Base-by-base conservation (phyloP, 1,140 invertebrate genomes). In the Scaptomyza graminum region DNA sequence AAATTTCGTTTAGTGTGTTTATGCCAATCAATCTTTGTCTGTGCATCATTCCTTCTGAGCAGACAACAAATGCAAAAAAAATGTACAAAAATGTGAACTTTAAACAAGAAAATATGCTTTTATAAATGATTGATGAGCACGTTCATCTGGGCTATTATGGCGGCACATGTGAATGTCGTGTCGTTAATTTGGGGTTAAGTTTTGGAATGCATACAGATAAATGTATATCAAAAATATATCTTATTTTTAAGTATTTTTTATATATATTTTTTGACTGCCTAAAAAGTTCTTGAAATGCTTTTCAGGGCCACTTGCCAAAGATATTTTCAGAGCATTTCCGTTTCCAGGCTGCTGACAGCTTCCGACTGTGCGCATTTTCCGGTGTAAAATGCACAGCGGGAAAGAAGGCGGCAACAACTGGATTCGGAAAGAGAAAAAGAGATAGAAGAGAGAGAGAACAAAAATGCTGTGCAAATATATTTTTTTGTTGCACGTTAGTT, bases 11-110 rank as follows among this genome's bases (percentile, higher is more conserved):
- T 65, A 60, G 46, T 69, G 50, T 54, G 6, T 28, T 28, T 22
- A 28, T 34, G 61, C 75, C 79, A 88, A 87, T 87, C 82, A 87
- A 87, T 87, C 82, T 83, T 88, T 88, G 83, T 87, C 80, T 74
- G 41, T 75, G 75, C 59, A 46, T 55, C 59, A 46, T 55, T 47
- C 28, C 18, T 41, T 34, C 25, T 44, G 18, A 15, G 50, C 41
- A 65, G 16, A 8, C 63, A 44, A 44, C 5, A 11, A 41, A 25
- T 22, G 13, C 47, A 9, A 15, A n/a, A 52, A 49, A 47, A 57
- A 50, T 28, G 1, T 3, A 62, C 31, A 39, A 67, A 39, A 67
- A 67, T 55, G 63, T 47, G 50, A 84, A 84, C 63, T 85, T 87
- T 63, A 85, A 87, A 79, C 46, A 82, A 78, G 63, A 78, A 82